Base-by-base conservation (phyloP, 2,113 vertebrate species). In the Calidris pygmaea region DNA sequence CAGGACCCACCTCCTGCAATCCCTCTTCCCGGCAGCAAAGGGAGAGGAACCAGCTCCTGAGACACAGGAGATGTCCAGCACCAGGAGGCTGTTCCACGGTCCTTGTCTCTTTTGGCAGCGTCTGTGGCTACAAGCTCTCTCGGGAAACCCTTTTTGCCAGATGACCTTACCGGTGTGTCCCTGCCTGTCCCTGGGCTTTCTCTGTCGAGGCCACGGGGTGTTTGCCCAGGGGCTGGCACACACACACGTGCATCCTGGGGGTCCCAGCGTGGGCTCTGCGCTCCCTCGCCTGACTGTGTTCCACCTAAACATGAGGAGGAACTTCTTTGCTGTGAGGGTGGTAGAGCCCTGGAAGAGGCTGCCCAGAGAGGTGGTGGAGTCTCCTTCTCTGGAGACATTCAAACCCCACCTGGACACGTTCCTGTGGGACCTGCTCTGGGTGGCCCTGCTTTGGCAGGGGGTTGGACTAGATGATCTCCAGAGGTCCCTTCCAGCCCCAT, bases 171-270 rank as follows among this genome's bases (percentile, higher is more conserved):
- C 78, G 70, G 43, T 78, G 26, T 56, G 56, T 55, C 74, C 91
- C 68, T 87, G 68, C 65, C 59, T 35, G 21, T n/a, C 34, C 41
- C 73, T 7, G 12, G 1, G 0, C 37, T 70, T 45, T 35, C 73
- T 68, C 14, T 70, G 32, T 7, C 1, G 0, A 0, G 0, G 11
- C 32, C 43, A 17, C 29, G 23, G 20, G 17, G 3, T 52, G 26
- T 13, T 78, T 63, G 18, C 37, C 14, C 3, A 2, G 19, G 41
- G 56, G 17, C 35, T 75, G 62, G 27, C n/a, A 68, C 45, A 68
- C 45, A 68, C 48, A 60, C 6, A 2, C 0, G 0, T 11, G 19
- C 26, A 39, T 11, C 19, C 58, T 39, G 32, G 12, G 14, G 10
- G 39, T 83, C 43, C 47, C 4, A 10, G 16, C 1, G 5, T 2